Conservation (phyloP, 2,888 invertebrate species). For the Parnassius mnemosyne region DNA sequence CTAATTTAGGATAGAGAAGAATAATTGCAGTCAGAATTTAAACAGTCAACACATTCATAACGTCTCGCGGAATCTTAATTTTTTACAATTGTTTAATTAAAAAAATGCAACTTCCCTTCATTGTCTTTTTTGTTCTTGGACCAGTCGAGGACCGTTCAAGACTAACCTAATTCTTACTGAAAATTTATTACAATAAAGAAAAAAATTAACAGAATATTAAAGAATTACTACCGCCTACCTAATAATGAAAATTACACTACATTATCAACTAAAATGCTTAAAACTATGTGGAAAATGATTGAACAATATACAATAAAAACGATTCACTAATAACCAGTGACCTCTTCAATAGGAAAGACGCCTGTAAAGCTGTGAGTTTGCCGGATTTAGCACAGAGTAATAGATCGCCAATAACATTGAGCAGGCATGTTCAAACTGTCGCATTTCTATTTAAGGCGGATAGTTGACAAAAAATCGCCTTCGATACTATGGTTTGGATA, state of each 20-base stretch:
- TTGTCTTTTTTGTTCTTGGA: conserved; percentile 75
- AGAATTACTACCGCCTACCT: conserved; percentile 75
- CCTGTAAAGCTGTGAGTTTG: conserved; percentile 9
- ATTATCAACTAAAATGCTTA: conserved; percentile 75
- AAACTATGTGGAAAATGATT: conserved; percentile 77
- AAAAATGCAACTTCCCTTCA: conserved; percentile 75
- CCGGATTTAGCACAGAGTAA: neutral
- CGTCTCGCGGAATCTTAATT: conserved; percentile 46
- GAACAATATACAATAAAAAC: conserved; percentile 80
- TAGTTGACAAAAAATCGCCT: neutral
- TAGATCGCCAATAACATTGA: conserved; percentile 4
- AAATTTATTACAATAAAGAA: conserved; percentile 68
- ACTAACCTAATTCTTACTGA: conserved; percentile 71
- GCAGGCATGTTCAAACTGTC: neutral
- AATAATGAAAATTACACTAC: conserved; percentile 76
- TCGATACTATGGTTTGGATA: neutral
- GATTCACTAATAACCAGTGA: conserved; percentile 75
- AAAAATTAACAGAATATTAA: conserved; percentile 78
- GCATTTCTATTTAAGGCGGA: neutral
- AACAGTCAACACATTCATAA: conserved; percentile 32
- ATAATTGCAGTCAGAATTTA: conserved; percentile 38
- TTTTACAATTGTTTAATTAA: conserved; percentile 42
- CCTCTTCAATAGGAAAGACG: conserved; percentile 41
- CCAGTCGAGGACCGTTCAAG: conserved; percentile 65
- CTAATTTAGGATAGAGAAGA: conserved; percentile 27